Conservation (phyloP, 2,888 invertebrate genomes). For the Hemicrepidius hirtus region DNA sequence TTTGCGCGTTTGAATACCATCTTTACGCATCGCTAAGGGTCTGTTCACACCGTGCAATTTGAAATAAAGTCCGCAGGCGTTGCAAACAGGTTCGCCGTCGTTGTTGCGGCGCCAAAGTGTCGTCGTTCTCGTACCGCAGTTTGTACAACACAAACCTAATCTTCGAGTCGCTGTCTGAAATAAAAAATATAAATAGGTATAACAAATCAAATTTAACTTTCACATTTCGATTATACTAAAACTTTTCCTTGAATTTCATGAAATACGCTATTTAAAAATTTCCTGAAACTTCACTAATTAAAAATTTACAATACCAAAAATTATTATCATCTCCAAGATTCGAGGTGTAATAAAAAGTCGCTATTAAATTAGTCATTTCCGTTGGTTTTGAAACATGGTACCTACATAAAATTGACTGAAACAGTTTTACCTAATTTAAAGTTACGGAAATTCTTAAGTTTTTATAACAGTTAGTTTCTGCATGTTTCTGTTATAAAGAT, state of each 20-base stretch:
- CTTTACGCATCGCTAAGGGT: conserved; percentile 96
- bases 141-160: conserved; percentile 94
- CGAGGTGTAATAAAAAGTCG: conserved; percentile 16
- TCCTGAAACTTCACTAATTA: background rate
- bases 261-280: no score
- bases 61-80: conserved; percentile 97
- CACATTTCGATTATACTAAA: background rate
- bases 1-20: conserved; percentile 96
- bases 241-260: no score
- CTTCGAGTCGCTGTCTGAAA: conserved; percentile 89
- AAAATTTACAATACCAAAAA: conserved; percentile 13
- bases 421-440: background rate
- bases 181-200: conserved; percentile 14
- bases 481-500: background rate
- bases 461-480: background rate
- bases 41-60: conserved; percentile 96
- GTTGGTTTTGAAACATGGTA: no score
- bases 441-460: background rate
- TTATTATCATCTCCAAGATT: background rate
- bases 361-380: conserved; percentile 22
- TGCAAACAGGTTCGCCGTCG: conserved; percentile 99
- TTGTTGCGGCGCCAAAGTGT: conserved; percentile 98
- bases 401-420: background rate
- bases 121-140: conserved; percentile 97
- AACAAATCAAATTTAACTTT: no score